Evolutionary conservation across 2,797 vertebrate genomes (phyloP), one percentile per base, ranked within the genome.

Genomic region (Synaphobranchus kaupii): DNA sequence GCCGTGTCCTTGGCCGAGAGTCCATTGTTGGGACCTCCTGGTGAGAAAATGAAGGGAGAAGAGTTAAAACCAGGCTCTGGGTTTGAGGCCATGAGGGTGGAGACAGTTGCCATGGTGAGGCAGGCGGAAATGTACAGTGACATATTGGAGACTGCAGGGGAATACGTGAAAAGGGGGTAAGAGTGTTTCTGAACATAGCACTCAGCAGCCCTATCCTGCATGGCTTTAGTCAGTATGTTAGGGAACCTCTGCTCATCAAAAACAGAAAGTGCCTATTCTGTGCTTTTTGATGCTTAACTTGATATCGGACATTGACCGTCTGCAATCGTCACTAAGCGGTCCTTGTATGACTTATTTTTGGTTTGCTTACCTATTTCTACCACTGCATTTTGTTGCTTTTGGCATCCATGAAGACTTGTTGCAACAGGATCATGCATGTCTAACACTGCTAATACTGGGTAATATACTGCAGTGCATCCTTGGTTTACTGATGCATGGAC

Each of bases 141-240:
- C 52, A 87, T 20, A 85, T 28, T 82, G 83, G 71, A 83, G 71
- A 54, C 76, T 83, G 52, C 5, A 83, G 44, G 28, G 52, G 90
- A 85, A 90, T 84, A 86, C 54, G 76, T 39, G 86, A 71, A 89
- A 20, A 89, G 73, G 85, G 73, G 87, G 89, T 89, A 90, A 90
- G 88, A 91, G 0, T 87, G 39, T 68, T 28, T 31, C 58, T 58
- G n/a, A 39, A 83, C 0, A 1, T 47, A 85, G 60, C 84, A 87
- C 58, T 85, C 68, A 17, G 83, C 25, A 31, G 12, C 86, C n/a
- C 63, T 76, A 58, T 50, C 63, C 56, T 89, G 90, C 85, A 91
- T 93, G 86, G 83, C 73, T 84, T 89, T 86, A 48, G 28, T 28
- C 34, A 84, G 0, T 0, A 76, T 44, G 31, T 76, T 15, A 20